A percentile compares a stretch with the other conserved stretches of the same genome.
Evolutionary conservation across 2,888 invertebrate genomes (phyloP).

Genomic region (Agrotis puta): DNA sequence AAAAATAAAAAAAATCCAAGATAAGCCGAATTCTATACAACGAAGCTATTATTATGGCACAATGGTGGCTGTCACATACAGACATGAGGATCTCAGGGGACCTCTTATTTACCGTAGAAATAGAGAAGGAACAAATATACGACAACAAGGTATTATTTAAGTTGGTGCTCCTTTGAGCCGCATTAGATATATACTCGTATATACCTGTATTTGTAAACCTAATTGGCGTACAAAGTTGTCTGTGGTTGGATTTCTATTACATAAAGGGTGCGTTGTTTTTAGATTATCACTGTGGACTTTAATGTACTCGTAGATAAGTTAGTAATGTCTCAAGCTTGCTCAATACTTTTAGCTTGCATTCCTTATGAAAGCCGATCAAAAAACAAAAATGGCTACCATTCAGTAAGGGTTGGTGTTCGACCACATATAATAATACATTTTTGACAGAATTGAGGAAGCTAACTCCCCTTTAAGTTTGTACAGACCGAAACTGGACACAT

Average conservation of each 20-base stretch:
- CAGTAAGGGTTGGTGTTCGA: too few species aligned
- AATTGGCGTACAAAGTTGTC: conserved; percentile 35
- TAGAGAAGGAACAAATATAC: conserved; percentile 51
- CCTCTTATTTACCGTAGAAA: conserved; percentile 55
- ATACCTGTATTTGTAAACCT: conserved; percentile 43
- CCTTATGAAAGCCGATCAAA: too few species aligned
- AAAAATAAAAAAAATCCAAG: conserved; percentile 43
- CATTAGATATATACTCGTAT: conserved; percentile 26
- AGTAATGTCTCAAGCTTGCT: too few species aligned
- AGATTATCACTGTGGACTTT: background rate
- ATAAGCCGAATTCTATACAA: conserved; percentile 53
- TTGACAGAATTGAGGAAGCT: too few species aligned
- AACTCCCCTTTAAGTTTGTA: too few species aligned
- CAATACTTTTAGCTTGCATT: too few species aligned
- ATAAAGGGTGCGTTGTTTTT: conserved; percentile 34
- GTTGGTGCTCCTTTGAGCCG: conserved; percentile 40
- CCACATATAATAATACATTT: too few species aligned
- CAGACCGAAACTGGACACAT: too few species aligned
- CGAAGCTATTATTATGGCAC: conserved; percentile 53
- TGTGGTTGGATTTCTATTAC: conserved; percentile 11
- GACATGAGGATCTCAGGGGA: conserved; percentile 38
- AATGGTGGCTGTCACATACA: conserved; percentile 54
- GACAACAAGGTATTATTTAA: conserved; percentile 52
- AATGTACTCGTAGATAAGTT: background rate
- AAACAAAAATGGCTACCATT: too few species aligned